Base-by-base conservation (phyloP, 2,797 vertebrate species). In the Pyrocephalus nanus region DNA sequence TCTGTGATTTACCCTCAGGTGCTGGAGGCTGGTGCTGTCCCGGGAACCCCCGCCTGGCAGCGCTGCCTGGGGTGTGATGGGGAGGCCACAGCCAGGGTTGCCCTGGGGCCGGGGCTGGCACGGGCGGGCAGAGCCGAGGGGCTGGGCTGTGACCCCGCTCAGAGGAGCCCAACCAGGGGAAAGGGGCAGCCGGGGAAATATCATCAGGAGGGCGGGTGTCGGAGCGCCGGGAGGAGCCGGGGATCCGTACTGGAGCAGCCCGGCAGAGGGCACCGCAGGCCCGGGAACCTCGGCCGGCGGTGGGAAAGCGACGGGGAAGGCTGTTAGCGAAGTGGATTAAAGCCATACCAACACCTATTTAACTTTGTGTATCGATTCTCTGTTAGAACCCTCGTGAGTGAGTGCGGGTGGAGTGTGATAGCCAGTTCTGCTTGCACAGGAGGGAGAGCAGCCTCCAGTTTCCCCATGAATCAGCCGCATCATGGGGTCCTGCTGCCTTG, bases 251-350 rank as follows among this genome's bases (percentile, higher is more conserved):
- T 20, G 53, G 15, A 72, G 26, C 73, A 18, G 73, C 60, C 91
- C 92, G 40, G 69, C 73, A 96, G 95, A 66, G 93, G 93, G 93
- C 84, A 45, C 73, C 43, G 53, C 76, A 80, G 65, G 84, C 87
- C 50, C 15, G 51, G 38, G 30, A 62, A 81, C 58, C 50, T 6
- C 10, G 42, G 45, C 64, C 23, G 6, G 43, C 25, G 1, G 6
- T 9, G 3, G 30, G 3, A 61, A 3, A n/a, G 22, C 40, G 6
- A 4, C 2, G 36, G 29, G 12, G 7, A 10, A 2, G 32, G 45
- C 54, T 13, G 51, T 5, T 11, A 5, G n/a, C 8, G 5, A 10
- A 4, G 15, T 2, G 17, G 10, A 9, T 51, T 43, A 19, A 62
- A 84, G 34, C 32, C 14, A 5, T 19, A 2, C 5, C 51, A 8